These are phyloP conservation scores for Haemorhous mexicanus DNA, from an alignment of 2,113 vertebrate genomes.

Conservation along the genomic window DNA sequence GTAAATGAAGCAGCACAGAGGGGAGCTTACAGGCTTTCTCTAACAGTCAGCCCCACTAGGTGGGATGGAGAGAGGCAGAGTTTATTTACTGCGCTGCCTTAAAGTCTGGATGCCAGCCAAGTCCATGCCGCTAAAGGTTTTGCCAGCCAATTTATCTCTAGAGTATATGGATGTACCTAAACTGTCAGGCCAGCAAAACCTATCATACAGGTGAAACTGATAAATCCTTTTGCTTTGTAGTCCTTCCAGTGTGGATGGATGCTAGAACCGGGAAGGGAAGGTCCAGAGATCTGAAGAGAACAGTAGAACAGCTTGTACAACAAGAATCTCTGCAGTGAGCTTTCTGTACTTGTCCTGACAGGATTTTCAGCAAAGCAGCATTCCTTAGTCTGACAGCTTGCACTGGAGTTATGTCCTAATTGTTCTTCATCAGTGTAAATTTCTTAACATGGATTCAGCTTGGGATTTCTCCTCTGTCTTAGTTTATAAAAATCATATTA, in stretches of 20 bases:
- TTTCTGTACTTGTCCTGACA: neutral
- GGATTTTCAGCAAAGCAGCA: neutral
- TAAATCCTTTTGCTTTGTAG: neutral
- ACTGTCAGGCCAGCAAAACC: neutral
- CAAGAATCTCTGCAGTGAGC: neutral
- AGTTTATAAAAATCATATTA: neutral
- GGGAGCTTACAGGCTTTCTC: neutral
- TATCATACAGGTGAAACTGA: neutral
- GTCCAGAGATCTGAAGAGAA: neutral
- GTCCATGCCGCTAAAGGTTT: neutral
- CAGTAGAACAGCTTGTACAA: neutral
- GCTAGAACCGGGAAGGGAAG: neutral
- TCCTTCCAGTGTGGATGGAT: neutral
- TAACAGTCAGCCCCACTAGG: neutral
- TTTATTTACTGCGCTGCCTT: neutral
- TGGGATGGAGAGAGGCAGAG: neutral
- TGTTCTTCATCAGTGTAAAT: neutral
- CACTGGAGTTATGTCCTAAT: neutral
- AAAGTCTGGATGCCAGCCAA: neutral
- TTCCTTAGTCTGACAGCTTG: neutral
- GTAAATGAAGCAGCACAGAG: neutral
- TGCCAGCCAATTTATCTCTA: neutral
- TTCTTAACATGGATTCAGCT: neutral
- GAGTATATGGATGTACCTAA: neutral
- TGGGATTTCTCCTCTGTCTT: neutral